Percentiles rank a stretch among this genome's conserved stretches.
Conservation (phyloP, 2,113 vertebrate genomes). For the Sus scrofa region T2T-Sscrofa CM000824.6:37471001-37471500, state of each 20-base stretch:
- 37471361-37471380: background rate
- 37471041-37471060: background rate
- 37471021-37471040: background rate
- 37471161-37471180: background rate
- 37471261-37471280: background rate
- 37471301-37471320: background rate
- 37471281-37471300: background rate
- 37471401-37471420: background rate
- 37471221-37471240: background rate
- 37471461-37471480: background rate
- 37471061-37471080: background rate
- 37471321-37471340: background rate
- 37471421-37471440: background rate
- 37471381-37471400: background rate
- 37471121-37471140: background rate
- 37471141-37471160: background rate
- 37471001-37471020: background rate
- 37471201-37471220: background rate
- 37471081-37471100: background rate
- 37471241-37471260: background rate
- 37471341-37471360: background rate
- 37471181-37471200: background rate
- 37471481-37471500: background rate
- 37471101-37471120: background rate
- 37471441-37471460: slow-evolving; percentile 10